These are phyloP conservation scores for Lamellibrachia satsuma DNA, from an alignment of 2,888 invertebrate species.

Conservation along the genomic window DNA sequence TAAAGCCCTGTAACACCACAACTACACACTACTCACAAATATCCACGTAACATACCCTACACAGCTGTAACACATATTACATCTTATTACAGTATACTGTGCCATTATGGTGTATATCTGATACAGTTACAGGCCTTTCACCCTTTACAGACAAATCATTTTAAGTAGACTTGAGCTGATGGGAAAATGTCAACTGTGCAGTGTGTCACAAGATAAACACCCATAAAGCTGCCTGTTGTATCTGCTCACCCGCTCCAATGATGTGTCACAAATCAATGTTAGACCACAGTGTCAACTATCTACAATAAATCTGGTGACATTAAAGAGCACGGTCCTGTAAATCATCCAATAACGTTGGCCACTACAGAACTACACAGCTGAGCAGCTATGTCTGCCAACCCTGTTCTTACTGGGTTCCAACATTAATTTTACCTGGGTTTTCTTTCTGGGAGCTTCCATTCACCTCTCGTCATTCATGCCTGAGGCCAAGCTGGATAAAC, in stretches of 20 bases:
- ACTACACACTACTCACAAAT: too few relatives aligned
- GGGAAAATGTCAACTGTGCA: not conserved
- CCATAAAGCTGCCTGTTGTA: not conserved
- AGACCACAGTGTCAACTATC: not conserved
- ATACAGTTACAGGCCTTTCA: not conserved
- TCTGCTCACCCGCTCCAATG: not conserved
- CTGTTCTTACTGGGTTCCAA: not conserved
- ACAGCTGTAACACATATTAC: not conserved
- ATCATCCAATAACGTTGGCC: not conserved
- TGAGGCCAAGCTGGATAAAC: too few relatives aligned
- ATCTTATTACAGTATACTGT: not conserved
- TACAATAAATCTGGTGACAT: constrained; percentile 1
- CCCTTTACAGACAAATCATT: not conserved
- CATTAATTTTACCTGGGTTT: not conserved
- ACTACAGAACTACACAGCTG: not conserved
- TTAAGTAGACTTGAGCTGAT: not conserved
- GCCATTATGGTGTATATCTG: not conserved
- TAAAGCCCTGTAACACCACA: too few relatives aligned
- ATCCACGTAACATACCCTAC: not conserved
- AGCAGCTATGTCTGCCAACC: not conserved
- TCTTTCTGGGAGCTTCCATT: too few relatives aligned
- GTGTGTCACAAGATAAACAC: not conserved
- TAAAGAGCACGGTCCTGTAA: not conserved
- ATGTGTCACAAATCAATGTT: not conserved
- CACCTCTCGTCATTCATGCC: too few relatives aligned